These are phyloP conservation scores for Acleris sparsana DNA, from an alignment of 2,888 invertebrate genomes.

Conservation along the genomic window DNA sequence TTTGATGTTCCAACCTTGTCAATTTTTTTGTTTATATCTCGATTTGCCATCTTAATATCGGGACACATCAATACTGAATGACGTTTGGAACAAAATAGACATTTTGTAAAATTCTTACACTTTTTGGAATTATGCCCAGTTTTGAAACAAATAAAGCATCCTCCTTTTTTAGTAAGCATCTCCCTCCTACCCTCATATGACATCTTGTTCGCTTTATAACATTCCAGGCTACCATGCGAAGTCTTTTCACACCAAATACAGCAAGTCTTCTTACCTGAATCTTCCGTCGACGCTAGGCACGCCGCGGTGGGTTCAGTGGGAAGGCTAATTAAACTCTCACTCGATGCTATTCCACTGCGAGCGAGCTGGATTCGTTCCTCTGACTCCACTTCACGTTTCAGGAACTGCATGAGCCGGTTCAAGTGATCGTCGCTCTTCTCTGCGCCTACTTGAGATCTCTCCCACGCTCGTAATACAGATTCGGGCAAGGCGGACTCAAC, in stretches of 20 bases:
- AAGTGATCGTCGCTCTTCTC: conserved; percentile 1
- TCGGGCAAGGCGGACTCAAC: conserved; percentile 6
- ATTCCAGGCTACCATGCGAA: not conserved
- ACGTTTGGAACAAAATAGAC: not conserved
- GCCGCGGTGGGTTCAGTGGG: not conserved
- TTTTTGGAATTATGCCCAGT: not conserved
- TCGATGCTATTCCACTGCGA: not conserved
- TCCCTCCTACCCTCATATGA: not conserved
- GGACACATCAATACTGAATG: too few species aligned
- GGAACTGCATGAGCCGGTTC: conserved; percentile 1
- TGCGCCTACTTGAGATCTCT: not conserved
- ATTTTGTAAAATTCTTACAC: not conserved
- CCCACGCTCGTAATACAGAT: not conserved
- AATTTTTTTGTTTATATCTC: too few species aligned
- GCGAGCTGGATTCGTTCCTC: conserved; percentile 5
- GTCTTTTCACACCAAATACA: conserved; percentile 4
- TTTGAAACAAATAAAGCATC: not conserved
- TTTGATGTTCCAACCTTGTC: not conserved
- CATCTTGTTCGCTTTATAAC: not conserved
- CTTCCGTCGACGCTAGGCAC: conserved; percentile 2
- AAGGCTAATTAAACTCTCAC: not conserved
- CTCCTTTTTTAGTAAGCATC: not conserved
- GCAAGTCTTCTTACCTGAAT: conserved; percentile 1
- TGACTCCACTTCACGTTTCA: conserved; percentile 7
- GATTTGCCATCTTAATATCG: not conserved